Base-by-base conservation (phyloP, 2,797 vertebrate genomes). In the Acropternis orthonyx region DNA sequence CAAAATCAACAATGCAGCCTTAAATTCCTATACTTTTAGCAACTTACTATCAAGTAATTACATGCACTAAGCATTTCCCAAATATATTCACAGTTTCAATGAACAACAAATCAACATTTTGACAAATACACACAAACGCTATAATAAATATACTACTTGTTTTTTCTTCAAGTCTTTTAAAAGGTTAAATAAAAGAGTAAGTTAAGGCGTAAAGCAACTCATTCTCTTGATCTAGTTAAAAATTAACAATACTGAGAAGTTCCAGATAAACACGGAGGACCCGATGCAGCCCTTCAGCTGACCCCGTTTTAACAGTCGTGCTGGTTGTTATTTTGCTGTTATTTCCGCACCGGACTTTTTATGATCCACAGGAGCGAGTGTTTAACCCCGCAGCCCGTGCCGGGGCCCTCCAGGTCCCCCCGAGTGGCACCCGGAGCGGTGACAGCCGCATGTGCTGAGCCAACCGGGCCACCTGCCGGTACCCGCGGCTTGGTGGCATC, bases 281-380 rank as follows among this genome's bases (percentile, higher is more conserved):
- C 5, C 32, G 7, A 24, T 28, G 56, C 9, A 80, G 41, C 28
- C 23, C 32, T 89, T 49, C 41, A 34, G 37, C 24, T 54, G 46
- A 52, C 43, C 72, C 28, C 15, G 1, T 69, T 83, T 66, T 17
- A 77, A 49, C 46, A 41, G 52, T 2, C 11, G 26, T 5, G 41
- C 32, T 28, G 34, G 34, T 27, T 48, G 44, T 14, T 63, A 11
- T 41, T 67, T 63, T 30, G 34, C 27, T 48, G 39, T 14, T 59
- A 10, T 52, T 63, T 67, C 56, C 34, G 28, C 44, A 21, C 23
- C 4, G 3, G 39, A 41, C 13, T 30, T 26, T 58, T 30, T 3
- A 14, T 0, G 14, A 20, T 1, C 8, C 4, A 3, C 30, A 56
- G 72, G 30, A 34, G 4, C 0, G 27, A 18, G 14, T 0, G 63